Evolutionary conservation across 2,113 vertebrate genomes (phyloP), one percentile per base, ranked within the genome.

Genomic region (Lota lota): DNA sequence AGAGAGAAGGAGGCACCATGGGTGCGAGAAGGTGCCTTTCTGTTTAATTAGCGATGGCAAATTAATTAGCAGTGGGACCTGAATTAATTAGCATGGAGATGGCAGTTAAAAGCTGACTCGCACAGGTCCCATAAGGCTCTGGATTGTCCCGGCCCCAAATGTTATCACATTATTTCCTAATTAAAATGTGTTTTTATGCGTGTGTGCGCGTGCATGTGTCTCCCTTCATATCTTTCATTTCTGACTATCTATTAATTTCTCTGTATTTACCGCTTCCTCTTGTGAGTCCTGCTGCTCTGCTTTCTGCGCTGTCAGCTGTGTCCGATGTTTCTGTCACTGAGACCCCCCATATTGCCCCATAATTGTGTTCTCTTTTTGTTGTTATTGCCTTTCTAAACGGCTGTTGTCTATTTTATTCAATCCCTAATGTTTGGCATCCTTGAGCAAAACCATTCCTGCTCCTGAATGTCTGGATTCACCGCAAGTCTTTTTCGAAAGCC

Each of bases 11-110:
- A 22, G 8, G 61, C 22, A 68, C 4, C 57, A 69, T 74, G 59
- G 80, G 71, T 65, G 64, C 61, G 59, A 70, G 73, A 87, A 91
- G 89, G 83, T 88, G 91, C 77, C 87, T 90, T 89, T 88, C 76
- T 76, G 80, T 89, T 90, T 89, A 91, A 88, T 91, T 89, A 90
- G 85, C 63, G 57, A 73, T 78, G 78, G 80, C 85, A 85, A 88
- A 90, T 88, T 86, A 90, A 91, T 91, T 89, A 90, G 85, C 79
- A 72, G 79, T 84, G 76, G 84, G 85, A 85, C 85, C 73, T 83
- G 83, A 90, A 88, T 90, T 88, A 92, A 91, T 92, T 88, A 88
- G 82, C 72, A 81, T 73, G 83, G 80, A 83, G 82, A 78, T 85
- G 74, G 68, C 82, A 80, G 68, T 83, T 80, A 82, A 75, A 85